These are phyloP conservation scores for Artibeus jamaicensis DNA, from an alignment of 2,797 vertebrate species.

Conservation along the genomic window DNA sequence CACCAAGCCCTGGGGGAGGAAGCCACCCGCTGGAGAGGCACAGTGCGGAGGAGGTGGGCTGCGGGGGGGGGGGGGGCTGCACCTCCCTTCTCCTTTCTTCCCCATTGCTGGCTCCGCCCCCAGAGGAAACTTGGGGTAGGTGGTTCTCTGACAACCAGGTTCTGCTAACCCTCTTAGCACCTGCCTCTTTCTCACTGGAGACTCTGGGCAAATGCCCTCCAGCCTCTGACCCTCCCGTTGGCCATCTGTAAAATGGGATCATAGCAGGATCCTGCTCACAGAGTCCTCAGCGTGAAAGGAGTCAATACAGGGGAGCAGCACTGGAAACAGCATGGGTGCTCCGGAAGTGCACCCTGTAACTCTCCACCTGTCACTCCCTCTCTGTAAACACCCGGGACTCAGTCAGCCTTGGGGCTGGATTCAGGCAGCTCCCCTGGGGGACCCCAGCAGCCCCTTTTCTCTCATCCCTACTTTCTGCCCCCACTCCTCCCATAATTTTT, in stretches of 20 bases:
- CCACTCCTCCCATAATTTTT: neutral
- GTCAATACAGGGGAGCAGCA: neutral
- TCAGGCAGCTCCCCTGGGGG: neutral
- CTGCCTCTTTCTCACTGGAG: neutral
- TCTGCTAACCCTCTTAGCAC: neutral
- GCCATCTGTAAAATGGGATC: neutral
- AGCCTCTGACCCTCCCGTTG: neutral
- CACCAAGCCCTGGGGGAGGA: neutral
- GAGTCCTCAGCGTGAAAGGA: neutral
- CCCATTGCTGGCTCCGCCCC: neutral
- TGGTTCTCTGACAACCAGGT: neutral
- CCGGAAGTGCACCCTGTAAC: neutral
- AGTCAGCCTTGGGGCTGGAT: neutral
- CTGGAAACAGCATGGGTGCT: accelerated
- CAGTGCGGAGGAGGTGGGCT: accelerated
- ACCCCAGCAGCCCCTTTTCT: neutral
- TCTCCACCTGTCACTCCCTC: neutral
- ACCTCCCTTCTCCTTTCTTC: neutral
- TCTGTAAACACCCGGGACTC: neutral
- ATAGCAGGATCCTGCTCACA: neutral
- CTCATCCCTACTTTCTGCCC: neutral
- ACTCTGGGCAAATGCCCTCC: neutral
- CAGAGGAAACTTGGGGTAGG: neutral
- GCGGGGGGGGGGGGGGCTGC: too few relatives aligned
- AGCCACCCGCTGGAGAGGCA: neutral